Evolutionary conservation across 2,888 invertebrate genomes (phyloP).

Genomic region (Tenthredo notha): DNA sequence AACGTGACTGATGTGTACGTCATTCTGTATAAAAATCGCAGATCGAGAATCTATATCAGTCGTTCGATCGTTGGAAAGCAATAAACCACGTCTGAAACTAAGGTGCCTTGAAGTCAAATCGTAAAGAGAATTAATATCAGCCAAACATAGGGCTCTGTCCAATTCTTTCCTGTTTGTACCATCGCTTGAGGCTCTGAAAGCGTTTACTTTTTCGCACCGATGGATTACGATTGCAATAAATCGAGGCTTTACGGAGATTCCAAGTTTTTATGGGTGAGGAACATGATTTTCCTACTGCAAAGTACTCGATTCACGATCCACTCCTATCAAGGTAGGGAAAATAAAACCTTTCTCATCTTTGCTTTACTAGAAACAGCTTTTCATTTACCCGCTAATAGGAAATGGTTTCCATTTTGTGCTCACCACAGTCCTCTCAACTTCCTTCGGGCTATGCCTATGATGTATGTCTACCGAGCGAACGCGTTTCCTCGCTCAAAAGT

Average conservation of each 20-base stretch:
- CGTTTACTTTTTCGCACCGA: slow-evolving; percentile 41
- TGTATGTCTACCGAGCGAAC: slow-evolving; percentile 49
- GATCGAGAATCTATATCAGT: slow-evolving; percentile 7
- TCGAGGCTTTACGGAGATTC: slow-evolving; percentile 46
- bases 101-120: slow-evolving; percentile 33
- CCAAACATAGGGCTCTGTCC: slow-evolving; percentile 28
- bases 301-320: background rate
- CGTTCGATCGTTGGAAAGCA: background rate
- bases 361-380: slow-evolving; percentile 17
- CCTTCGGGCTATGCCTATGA: slow-evolving; percentile 47
- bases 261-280: slow-evolving; percentile 40
- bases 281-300: slow-evolving; percentile 44
- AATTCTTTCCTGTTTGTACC: slow-evolving; percentile 14
- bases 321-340: background rate
- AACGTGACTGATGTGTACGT: background rate
- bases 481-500: slow-evolving; percentile 36
- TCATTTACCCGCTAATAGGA: slow-evolving; percentile 48
- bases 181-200: background rate
- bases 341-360: slow-evolving; percentile 43
- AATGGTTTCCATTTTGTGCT: slow-evolving; percentile 35
- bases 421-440: slow-evolving; percentile 6
- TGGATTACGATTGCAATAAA: slow-evolving; percentile 38
- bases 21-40: background rate
- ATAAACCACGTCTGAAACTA: slow-evolving; percentile 15
- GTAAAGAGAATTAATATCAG: slow-evolving; percentile 44